Conservation (phyloP, 2,113 vertebrate species). For the Daubentonia madagascariensis region DNA sequence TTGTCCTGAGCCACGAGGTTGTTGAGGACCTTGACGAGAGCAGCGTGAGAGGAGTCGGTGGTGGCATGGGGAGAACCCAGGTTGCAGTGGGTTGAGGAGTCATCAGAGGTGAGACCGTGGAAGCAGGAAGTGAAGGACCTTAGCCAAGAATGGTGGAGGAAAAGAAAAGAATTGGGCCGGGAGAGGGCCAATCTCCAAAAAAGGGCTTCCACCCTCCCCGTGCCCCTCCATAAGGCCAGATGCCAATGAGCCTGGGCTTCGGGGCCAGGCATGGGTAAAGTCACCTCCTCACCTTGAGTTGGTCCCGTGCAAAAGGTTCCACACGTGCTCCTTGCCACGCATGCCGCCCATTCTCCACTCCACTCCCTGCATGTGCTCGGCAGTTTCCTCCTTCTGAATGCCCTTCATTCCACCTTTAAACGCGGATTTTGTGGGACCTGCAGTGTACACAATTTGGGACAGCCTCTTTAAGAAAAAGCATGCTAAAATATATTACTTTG, state of each 20-base stretch:
- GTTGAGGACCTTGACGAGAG: background rate
- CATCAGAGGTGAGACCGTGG: background rate
- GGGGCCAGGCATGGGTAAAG: background rate
- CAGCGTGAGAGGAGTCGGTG: background rate
- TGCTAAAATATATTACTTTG: background rate
- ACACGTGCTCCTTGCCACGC: fast-evolving
- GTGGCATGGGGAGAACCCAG: background rate
- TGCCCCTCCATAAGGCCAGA: too few species aligned
- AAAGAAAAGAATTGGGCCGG: background rate
- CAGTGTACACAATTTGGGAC: background rate
- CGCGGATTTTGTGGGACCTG: background rate
- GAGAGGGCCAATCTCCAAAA: background rate
- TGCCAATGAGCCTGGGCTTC: background rate
- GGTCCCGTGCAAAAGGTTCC: too few species aligned
- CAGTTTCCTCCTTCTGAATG: background rate
- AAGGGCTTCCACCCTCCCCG: background rate
- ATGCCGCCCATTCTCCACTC: background rate
- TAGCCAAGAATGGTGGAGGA: background rate
- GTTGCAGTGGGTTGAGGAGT: background rate
- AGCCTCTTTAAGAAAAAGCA: background rate
- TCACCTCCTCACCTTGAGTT: background rate
- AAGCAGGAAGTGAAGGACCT: background rate
- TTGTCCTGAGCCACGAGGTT: background rate
- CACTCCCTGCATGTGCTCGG: background rate
- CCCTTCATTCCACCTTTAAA: background rate